Evolutionary conservation across 1,140 invertebrate genomes (phyloP).

Genomic region (Cydia splendana): DNA sequence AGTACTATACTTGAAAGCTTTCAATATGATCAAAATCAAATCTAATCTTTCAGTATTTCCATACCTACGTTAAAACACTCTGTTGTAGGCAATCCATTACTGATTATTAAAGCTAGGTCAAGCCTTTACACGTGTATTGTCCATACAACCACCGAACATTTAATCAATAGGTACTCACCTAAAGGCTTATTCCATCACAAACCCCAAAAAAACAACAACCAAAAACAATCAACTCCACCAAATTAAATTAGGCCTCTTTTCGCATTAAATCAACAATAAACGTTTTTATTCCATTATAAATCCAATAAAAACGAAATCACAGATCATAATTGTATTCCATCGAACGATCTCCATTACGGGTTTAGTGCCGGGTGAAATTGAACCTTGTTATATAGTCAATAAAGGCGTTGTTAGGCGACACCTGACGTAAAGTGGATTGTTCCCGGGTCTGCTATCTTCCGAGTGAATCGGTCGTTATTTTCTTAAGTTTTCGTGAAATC

Average conservation of each 20-base stretch:
- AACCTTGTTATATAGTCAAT: background rate
- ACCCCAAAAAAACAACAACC: slow-evolving; percentile 14
- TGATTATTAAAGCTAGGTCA: background rate
- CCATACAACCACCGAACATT: background rate
- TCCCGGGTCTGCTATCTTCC: slow-evolving; percentile 5
- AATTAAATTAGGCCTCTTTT: slow-evolving; percentile 23
- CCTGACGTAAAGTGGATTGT: background rate
- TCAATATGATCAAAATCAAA: too few relatives aligned
- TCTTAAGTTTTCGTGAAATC: slow-evolving; percentile 21
- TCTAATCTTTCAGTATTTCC: too few relatives aligned
- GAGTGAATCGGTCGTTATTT: slow-evolving; percentile 18
- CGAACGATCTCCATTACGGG: slow-evolving; percentile 19
- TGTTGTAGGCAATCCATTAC: background rate
- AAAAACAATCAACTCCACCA: slow-evolving; percentile 12
- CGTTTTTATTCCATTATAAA: slow-evolving; percentile 33
- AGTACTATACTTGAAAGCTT: too few relatives aligned
- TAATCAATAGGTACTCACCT: slow-evolving; percentile 2
- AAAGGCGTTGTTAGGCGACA: background rate
- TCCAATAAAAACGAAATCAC: slow-evolving; percentile 31
- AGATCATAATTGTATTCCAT: slow-evolving; percentile 31
- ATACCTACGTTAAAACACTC: too few relatives aligned
- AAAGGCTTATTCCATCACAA: background rate
- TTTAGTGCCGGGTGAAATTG: background rate
- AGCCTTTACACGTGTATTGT: background rate
- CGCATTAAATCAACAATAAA: slow-evolving; percentile 26